Evolutionary conservation across 1,140 invertebrate species (phyloP).

Genomic region (Drosophila littoralis): DNA sequence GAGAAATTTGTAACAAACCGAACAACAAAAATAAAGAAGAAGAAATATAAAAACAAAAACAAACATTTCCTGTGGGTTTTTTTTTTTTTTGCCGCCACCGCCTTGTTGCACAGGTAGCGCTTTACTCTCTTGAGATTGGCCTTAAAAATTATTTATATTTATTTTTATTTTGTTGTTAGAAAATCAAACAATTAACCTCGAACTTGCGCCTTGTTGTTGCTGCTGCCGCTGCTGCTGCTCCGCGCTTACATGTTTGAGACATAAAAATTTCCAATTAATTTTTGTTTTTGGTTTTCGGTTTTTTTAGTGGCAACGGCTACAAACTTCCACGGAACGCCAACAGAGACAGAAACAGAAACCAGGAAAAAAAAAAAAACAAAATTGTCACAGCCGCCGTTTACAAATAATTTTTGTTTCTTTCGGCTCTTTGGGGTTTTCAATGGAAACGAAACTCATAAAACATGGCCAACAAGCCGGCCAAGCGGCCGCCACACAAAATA

Average conservation of each 20-base stretch:
- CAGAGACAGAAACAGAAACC: constrained; percentile 24
- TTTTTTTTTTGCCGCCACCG: background rate
- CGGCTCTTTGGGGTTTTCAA: constrained; percentile 78
- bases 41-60: constrained; percentile 26
- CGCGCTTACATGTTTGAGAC: constrained; percentile 78
- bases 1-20: constrained; percentile 42
- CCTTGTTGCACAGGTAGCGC: constrained; percentile 27
- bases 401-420: constrained; percentile 77
- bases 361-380: constrained; percentile 51
- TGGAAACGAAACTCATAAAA: constrained; percentile 82
- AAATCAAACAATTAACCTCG: constrained; percentile 83
- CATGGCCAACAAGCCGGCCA: constrained; percentile 67
- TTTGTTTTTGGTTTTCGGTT: constrained; percentile 61
- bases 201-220: constrained; percentile 62
- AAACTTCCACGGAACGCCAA: constrained; percentile 72
- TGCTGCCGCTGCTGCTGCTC: constrained; percentile 6
- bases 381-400: constrained; percentile 81
- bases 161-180: constrained; percentile 66
- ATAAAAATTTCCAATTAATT: constrained; percentile 83
- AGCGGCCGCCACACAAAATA: constrained; percentile 54
- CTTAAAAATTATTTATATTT: constrained; percentile 62
- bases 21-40: background rate
- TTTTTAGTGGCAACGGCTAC: constrained; percentile 58
- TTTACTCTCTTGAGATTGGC: constrained; percentile 71
- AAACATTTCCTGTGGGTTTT: constrained; percentile 73